phyloP scores from a whole-genome alignment of 1,140 invertebrate genomes.

The Samia ricini region DNA sequence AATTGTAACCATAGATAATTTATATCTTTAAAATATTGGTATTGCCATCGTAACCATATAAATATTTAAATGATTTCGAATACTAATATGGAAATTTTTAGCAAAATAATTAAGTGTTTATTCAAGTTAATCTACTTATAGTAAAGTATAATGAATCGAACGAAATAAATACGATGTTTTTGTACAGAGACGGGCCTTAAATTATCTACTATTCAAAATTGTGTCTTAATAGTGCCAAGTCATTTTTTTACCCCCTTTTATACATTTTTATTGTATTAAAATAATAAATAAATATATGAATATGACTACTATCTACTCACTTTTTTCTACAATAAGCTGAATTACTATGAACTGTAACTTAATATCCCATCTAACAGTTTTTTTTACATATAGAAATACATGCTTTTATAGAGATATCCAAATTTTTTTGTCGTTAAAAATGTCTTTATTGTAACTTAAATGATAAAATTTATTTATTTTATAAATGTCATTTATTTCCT shows the following conservation, averaged over 20 bases:
- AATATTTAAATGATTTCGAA: too few species aligned
- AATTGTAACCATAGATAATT: background rate
- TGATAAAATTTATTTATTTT: background rate
- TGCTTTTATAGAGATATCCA: too few species aligned
- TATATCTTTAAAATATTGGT: background rate
- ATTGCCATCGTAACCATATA: background rate
- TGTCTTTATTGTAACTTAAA: too few species aligned
- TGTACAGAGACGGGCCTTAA: background rate
- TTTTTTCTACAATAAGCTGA: background rate
- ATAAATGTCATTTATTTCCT: background rate
- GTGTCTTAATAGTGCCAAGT: conserved; percentile 65
- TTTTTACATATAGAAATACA: too few species aligned
- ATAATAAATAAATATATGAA: conserved; percentile 5
- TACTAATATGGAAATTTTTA: too few species aligned
- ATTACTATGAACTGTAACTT: background rate
- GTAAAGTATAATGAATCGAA: background rate
- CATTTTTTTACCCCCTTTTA: conserved; percentile 39
- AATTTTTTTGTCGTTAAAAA: too few species aligned
- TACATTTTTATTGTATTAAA: conserved; percentile 30
- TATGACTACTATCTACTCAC: background rate
- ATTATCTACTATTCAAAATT: conserved; percentile 40
- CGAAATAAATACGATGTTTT: background rate
- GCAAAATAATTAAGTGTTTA: too few species aligned
- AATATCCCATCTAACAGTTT: too few species aligned
- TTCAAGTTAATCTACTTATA: too few species aligned